A percentile compares a stretch with the other conserved stretches of the same genome.
Evolutionary conservation across 2,797 vertebrate species (phyloP).

Genomic region (Sibirionetta formosa): DNA sequence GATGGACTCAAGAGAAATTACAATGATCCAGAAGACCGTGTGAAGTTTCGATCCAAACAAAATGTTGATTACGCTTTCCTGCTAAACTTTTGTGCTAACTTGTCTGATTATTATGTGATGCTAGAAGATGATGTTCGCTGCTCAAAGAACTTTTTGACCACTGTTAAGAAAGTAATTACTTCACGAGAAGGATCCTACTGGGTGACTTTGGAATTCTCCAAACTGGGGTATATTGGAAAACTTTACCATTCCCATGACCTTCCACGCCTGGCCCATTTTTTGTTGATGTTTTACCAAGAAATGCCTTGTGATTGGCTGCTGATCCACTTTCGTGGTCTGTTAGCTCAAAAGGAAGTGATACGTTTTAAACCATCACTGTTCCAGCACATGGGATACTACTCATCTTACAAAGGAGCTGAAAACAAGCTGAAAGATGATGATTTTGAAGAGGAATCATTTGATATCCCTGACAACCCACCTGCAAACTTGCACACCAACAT

Average conservation of each 20-base stretch:
- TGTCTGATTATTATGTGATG: conserved; percentile 98
- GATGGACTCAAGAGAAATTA: conserved; percentile 98
- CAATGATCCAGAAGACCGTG: conserved; percentile 95
- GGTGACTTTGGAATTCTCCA: conserved; percentile 99
- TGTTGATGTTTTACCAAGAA: conserved; percentile 99
- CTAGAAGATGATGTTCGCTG: conserved; percentile 96
- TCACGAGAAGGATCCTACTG: conserved; percentile 96
- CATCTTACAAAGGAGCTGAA: conserved; percentile 96
- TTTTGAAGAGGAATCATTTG: conserved; percentile 95
- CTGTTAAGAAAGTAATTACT: conserved; percentile 96
- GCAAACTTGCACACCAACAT: conserved; percentile 95
- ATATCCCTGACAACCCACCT: conserved; percentile 97
- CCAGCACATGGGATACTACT: conserved; percentile 99
- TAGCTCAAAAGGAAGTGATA: conserved; percentile 97
- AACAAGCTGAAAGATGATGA: conserved; percentile 98
- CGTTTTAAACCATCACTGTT: conserved; percentile 98
- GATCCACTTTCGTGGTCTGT: conserved; percentile 93
- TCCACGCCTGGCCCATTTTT: conserved; percentile 94
- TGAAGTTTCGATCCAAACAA: conserved; percentile 97
- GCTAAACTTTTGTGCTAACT: conserved; percentile 97
- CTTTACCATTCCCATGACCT: conserved; percentile 96
- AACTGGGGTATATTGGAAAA: conserved; percentile 98
- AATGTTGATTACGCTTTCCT: conserved; percentile 98
- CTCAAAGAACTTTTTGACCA: conserved; percentile 95
- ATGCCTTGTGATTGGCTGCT: conserved; percentile 99